phyloP scores from a whole-genome alignment of 2,888 invertebrate genomes.

The Myopa tessellatipennis region DNA sequence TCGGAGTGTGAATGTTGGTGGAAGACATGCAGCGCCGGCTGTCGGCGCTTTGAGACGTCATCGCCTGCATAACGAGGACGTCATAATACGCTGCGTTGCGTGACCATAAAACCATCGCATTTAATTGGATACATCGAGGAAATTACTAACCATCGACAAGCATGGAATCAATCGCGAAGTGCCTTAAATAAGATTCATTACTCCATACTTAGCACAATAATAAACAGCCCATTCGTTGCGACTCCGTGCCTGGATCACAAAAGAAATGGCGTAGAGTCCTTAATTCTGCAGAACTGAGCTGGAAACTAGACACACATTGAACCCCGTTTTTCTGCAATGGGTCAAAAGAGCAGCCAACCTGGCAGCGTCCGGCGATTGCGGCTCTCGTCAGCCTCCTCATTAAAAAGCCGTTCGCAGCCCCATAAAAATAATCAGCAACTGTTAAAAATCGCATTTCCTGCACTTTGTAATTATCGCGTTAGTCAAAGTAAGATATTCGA shows the following conservation, averaged over 20 bases:
- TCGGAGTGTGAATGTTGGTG: slow-evolving; percentile 41
- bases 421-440: slow-evolving; percentile 46
- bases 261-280: too few species aligned
- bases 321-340: too few species aligned
- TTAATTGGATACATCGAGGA: not conserved
- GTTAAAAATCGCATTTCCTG: slow-evolving; percentile 51
- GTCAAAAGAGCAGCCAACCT: not conserved
- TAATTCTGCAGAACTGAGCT: too few species aligned
- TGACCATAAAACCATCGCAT: not conserved
- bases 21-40: slow-evolving; percentile 54
- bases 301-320: too few species aligned
- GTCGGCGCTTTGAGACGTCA: slow-evolving; percentile 58
- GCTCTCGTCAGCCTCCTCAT: slow-evolving; percentile 13
- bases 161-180: too few species aligned
- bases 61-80: not conserved
- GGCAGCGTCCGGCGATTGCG: not conserved
- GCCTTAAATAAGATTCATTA: too few species aligned
- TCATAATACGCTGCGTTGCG: not conserved
- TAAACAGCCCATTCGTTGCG: too few species aligned
- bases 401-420: slow-evolving; percentile 27
- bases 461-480: slow-evolving; percentile 52
- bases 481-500: slow-evolving; percentile 44
- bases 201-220: too few species aligned
- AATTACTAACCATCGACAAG: not conserved
- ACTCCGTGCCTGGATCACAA: too few species aligned